These are phyloP conservation scores for Acrossocheilus fasciatus DNA, from an alignment of 2,797 vertebrate genomes.

Conservation along the genomic window DNA sequence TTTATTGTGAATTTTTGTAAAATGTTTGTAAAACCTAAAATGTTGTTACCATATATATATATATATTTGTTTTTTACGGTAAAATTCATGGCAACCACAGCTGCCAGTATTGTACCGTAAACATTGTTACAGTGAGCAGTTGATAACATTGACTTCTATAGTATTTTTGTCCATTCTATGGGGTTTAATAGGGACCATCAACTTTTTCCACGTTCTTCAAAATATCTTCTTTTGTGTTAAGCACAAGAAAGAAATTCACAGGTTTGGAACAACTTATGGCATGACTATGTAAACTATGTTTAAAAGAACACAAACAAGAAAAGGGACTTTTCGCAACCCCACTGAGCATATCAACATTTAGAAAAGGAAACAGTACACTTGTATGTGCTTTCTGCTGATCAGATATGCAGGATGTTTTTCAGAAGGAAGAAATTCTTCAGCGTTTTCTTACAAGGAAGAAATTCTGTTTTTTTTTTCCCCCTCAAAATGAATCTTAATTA, in stretches of 20 bases:
- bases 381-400: not conserved
- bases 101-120: not conserved
- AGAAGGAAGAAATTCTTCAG: slow-evolving; percentile 11
- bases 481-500: not conserved
- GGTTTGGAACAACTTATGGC: not conserved
- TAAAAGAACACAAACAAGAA: not conserved
- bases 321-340: not conserved
- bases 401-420: not conserved
- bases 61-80: not conserved
- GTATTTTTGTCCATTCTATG: not conserved
- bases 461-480: not conserved
- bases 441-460: slow-evolving; percentile 25
- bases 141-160: not conserved
- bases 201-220: not conserved
- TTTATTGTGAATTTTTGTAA: too few species aligned
- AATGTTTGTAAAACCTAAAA: too few species aligned
- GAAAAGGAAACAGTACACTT: not conserved
- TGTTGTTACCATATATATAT: not conserved
- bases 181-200: not conserved
- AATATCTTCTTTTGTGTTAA: not conserved
- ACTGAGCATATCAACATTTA: not conserved
- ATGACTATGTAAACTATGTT: not conserved
- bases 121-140: not conserved
- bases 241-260: not conserved
- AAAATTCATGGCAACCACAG: not conserved